These are phyloP conservation scores for Watsonalla cultraria DNA, from an alignment of 2,888 invertebrate species.

Conservation along the genomic window DNA sequence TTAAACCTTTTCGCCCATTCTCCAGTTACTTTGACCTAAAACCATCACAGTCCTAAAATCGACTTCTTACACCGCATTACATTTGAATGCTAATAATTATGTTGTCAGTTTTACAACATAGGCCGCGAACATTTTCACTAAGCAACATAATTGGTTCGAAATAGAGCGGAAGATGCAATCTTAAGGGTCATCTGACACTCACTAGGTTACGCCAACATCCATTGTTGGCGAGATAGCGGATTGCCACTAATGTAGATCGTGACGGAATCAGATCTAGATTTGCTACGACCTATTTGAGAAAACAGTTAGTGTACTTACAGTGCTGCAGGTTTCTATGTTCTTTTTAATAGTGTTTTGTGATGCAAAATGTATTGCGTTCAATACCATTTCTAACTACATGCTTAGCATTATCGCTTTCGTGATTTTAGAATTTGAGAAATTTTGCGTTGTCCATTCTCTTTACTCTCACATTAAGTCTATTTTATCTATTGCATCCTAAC, in stretches of 20 bases:
- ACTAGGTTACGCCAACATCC: constrained; percentile 36
- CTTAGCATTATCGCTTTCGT: too few relatives aligned
- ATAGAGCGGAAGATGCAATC: constrained; percentile 42
- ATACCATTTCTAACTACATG: too few relatives aligned
- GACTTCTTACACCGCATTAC: neutral
- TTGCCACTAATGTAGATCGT: neutral
- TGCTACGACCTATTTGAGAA: neutral
- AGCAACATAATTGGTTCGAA: constrained; percentile 20
- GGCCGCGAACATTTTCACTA: constrained; percentile 1
- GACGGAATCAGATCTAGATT: neutral
- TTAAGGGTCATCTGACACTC: constrained; percentile 43
- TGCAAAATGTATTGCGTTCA: too few relatives aligned
- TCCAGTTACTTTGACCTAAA: neutral
- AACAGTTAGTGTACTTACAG: neutral
- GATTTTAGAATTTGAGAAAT: too few relatives aligned
- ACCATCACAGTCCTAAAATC: neutral
- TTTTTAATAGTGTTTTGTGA: neutral
- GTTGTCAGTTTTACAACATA: constrained; percentile 1
- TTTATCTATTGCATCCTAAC: too few relatives aligned
- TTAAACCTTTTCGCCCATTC: neutral
- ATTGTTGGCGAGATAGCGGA: constrained; percentile 27
- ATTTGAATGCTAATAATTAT: constrained; percentile 1
- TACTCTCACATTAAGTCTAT: too few relatives aligned
- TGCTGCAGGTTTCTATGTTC: neutral
- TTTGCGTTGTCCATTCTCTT: too few relatives aligned